Percentiles rank a stretch among this genome's conserved stretches.
phyloP scores from a whole-genome alignment of 2,113 vertebrate genomes.

The Gymnarchus niloticus region DNA sequence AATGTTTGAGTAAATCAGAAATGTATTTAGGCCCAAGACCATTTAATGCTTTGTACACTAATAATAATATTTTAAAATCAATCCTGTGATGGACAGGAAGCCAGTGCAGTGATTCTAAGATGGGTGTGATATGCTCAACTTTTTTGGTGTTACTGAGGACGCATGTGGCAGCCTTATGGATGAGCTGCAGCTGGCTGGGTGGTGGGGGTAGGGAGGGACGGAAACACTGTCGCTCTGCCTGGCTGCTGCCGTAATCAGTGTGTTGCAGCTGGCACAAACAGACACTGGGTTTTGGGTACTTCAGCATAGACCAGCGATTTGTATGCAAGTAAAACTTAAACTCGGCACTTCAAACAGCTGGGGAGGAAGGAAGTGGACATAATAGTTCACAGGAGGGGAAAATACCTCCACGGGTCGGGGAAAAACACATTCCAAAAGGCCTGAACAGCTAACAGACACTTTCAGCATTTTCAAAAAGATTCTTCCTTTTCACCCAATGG shows the following conservation, averaged over 20 bases:
- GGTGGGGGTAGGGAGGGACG: background rate
- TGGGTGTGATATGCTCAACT: no score
- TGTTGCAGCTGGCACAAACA: background rate
- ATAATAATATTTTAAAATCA: no score
- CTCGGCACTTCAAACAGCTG: background rate
- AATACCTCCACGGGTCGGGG: background rate
- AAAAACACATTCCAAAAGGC: background rate
- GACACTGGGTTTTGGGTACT: background rate
- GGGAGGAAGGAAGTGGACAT: background rate
- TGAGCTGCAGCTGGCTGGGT: no score
- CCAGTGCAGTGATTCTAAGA: no score
- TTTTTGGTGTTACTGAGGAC: no score
- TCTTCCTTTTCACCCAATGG: background rate
- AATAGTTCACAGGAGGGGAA: background rate
- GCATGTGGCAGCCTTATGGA: no score
- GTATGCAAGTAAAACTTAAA: background rate
- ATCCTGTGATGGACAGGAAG: no score
- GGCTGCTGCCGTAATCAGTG: background rate
- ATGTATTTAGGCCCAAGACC: no score
- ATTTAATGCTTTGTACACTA: no score
- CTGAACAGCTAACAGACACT: conserved; percentile 2
- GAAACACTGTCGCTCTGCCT: background rate
- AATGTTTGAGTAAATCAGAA: no score
- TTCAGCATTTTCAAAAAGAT: background rate
- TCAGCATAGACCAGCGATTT: background rate